A percentile compares a stretch with the other conserved stretches of the same genome.
These are phyloP conservation scores for Hypocryptadius cinnamomeus DNA, from an alignment of 2,113 vertebrate species.

Conservation along the genomic window DNA sequence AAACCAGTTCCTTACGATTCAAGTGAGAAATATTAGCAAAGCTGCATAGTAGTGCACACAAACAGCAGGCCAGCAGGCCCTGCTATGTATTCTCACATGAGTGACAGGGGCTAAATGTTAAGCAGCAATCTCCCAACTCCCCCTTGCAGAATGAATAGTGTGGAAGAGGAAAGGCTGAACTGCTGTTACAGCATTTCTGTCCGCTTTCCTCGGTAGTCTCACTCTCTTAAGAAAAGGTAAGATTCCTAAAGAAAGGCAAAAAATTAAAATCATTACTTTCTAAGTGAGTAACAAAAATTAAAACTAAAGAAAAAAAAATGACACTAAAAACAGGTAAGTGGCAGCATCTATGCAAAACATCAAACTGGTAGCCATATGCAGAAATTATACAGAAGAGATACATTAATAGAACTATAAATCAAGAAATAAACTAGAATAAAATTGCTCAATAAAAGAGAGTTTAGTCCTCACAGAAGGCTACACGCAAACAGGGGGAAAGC, in stretches of 20 bases:
- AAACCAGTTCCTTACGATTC: not conserved
- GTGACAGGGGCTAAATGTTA: slow-evolving; percentile 9
- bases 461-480: not conserved
- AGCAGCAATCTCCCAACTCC: not conserved
- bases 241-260: not conserved
- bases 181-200: not conserved
- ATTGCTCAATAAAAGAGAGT: not conserved
- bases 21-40: not conserved
- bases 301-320: not conserved
- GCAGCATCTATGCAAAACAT: not conserved
- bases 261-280: not conserved
- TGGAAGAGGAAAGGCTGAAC: not conserved
- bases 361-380: not conserved
- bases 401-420: not conserved
- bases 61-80: not conserved
- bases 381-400: not conserved
- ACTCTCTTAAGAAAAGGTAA: not conserved
- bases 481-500: not conserved
- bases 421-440: not conserved
- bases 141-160: not conserved
- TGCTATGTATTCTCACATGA: not conserved
- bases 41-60: not conserved
- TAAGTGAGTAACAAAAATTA: not conserved
- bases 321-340: not conserved
- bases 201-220: fast-evolving